phyloP scores from a whole-genome alignment of 2,797 vertebrate genomes.

The Scyliorhinus canicula region DNA sequence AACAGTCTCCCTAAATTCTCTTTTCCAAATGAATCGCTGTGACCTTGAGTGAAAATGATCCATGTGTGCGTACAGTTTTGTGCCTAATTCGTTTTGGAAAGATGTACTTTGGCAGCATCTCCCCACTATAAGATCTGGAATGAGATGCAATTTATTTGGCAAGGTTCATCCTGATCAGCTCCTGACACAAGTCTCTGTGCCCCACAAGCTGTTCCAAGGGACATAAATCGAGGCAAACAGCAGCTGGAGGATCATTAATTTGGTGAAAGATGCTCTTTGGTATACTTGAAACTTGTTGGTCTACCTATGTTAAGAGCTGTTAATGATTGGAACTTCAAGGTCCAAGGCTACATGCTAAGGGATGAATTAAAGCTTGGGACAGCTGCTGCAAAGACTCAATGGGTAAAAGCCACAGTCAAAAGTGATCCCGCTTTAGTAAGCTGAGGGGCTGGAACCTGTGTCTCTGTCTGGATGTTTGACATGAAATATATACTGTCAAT shows the following conservation, averaged over 20 bases:
- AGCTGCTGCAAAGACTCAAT: background rate
- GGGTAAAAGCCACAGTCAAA: too few relatives aligned
- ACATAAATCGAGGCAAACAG: background rate
- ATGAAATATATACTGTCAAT: too few relatives aligned
- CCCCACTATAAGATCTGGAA: too few relatives aligned
- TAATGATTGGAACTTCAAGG: background rate
- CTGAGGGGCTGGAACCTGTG: too few relatives aligned
- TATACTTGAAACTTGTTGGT: background rate
- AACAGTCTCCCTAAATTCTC: background rate
- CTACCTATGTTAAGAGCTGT: background rate
- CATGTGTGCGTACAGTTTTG: background rate
- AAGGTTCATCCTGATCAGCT: background rate
- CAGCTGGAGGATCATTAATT: background rate
- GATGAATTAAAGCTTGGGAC: background rate
- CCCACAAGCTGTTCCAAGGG: background rate
- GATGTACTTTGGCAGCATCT: background rate
- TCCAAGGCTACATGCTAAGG: background rate
- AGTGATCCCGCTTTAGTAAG: too few relatives aligned
- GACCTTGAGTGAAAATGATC: background rate
- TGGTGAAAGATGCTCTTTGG: background rate
- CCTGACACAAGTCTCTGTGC: background rate
- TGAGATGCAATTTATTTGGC: background rate
- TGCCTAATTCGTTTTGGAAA: background rate
- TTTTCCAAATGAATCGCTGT: background rate
- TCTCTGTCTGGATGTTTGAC: too few relatives aligned